Evolutionary conservation across 2,113 vertebrate genomes (phyloP), one percentile per base, ranked within the genome.

Genomic region (Mystacornis crossleyi): DNA sequence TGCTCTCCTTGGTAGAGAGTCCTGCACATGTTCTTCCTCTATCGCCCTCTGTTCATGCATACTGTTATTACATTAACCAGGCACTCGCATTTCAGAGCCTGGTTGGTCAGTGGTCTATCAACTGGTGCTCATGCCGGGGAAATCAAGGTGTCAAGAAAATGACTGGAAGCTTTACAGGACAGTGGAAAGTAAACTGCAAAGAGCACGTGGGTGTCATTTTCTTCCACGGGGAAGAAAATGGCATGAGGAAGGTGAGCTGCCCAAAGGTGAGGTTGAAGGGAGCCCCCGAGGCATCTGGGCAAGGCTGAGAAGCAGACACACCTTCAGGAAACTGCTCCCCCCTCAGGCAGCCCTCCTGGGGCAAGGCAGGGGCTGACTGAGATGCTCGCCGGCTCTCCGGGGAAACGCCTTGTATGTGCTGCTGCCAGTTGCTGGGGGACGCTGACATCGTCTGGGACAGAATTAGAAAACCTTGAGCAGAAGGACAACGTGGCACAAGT

Each of bases 381-480:
- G 74, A 36, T 18, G 3, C 58, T 69, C 0, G 0, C 9, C 2
- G 40, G 48, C 62, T 95, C 89, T 72, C 65, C 4, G 2, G 85
- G 81, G 93, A 92, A 92, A 97, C 19, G 81, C 82, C 80, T 94
- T 79, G 21, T 45, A 29, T 95, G 91, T 94, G 73, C 38, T 7
- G 8, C 65, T 24, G 80, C 66, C 70, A 86, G 88, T 95, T 90
- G 96, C 91, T 80, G 57, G 53, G 89, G 95, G 90, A 93, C 51
- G 15, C 57, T 79, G 93, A 97, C 94, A 92, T 80, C 51, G 47
- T 73, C 84, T 69, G 89, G 19, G 95, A 95, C 97, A 47, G 57
- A 98, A 98, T 98, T 98, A 98, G 98, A 98, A 98, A 98, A 93
- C 93, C 96, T 97, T 92, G 91, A 95, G 80, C 51, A 21, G 94